These are phyloP conservation scores for Morone saxatilis DNA, from an alignment of 2,113 vertebrate species.

Conservation along the genomic window DNA sequence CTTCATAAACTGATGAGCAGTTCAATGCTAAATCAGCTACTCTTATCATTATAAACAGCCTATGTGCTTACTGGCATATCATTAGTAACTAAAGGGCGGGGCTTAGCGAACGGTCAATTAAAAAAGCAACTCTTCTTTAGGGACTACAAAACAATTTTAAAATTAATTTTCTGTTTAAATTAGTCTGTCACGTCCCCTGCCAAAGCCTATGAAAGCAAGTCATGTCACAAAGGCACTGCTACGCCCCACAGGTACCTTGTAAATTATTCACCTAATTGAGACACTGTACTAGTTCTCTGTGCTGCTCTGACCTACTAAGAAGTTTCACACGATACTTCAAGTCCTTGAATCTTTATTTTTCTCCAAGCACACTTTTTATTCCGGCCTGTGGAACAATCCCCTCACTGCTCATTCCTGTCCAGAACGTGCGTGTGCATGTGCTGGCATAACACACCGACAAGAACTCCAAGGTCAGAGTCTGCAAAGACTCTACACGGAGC, in stretches of 20 bases:
- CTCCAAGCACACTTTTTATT: constrained; percentile 3
- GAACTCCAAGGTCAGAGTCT: constrained; percentile 60
- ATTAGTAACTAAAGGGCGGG: not conserved
- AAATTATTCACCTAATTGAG: constrained; percentile 70
- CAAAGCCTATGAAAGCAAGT: constrained; percentile 25
- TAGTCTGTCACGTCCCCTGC: not conserved
- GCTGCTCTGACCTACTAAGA: constrained; percentile 58
- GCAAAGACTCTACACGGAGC: constrained; percentile 33
- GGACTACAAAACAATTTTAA: not conserved
- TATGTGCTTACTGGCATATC: not conserved
- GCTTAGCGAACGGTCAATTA: not conserved
- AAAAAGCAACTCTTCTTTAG: not conserved
- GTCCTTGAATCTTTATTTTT: constrained; percentile 50
- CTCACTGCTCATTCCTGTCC: constrained; percentile 12
- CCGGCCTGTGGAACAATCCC: constrained; percentile 26
- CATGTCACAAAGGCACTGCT: constrained; percentile 18
- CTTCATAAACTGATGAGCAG: not conserved
- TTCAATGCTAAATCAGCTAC: not conserved
- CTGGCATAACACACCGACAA: constrained; percentile 3
- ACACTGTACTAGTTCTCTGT: constrained; percentile 40
- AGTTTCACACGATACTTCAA: constrained; percentile 36
- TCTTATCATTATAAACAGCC: not conserved
- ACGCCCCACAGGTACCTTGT: constrained; percentile 51
- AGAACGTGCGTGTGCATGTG: not conserved
- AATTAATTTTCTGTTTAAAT: constrained; percentile 7